Evolutionary conservation across 2,113 vertebrate species (phyloP), one percentile per base, ranked within the genome.

Genomic region (Dasyurus viverrinus): DNA sequence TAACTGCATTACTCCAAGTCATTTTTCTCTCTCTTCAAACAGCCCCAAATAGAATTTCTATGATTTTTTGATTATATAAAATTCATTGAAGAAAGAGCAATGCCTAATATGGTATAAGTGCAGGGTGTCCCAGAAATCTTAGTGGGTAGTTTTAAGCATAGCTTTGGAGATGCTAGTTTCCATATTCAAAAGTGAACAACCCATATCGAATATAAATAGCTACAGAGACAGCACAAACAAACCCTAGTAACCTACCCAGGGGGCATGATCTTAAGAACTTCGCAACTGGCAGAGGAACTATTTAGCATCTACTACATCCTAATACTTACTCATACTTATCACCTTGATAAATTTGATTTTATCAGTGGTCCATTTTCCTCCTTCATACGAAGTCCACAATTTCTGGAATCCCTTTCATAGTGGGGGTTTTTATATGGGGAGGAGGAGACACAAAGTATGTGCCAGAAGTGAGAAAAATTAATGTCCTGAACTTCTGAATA

Each of bases 161-260:
- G 30, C 30, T 68, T 68, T 68, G 54, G 76, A 93, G 89, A 89
- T 46, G 53, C 92, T 25, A 90, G 36, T 57, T 53, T 96, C 90
- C 8, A 10, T 23, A 54, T 57, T 94, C 24, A 1, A 8, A 12
- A 54, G 1, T 27, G 47, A 92, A 46, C 48, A 42, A n/a, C n/a
- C 42, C 68, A 42, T 84, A 7, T 19, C 2, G n/a, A 19, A 19
- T 22, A 22, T 7, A 42, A 42, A 84, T 60, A 93, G 36, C 76
- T 7, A 55, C 46, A 95, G 8, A 46, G 54, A 68, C 2, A 36
- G 9, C 26, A 89, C 19, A 30, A 54, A 27, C 36, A 14, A 4
- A 90, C 10, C 12, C 90, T 89, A 89, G 57, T 14, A 36, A 16
- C 2, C 57, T 60, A 60, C 57, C 26, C 26, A 19, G 30, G 14